Percentiles rank a stretch among this genome's conserved stretches.
Conservation (phyloP, 2,888 invertebrate species). For the Diaprepes abbreviatus region DNA sequence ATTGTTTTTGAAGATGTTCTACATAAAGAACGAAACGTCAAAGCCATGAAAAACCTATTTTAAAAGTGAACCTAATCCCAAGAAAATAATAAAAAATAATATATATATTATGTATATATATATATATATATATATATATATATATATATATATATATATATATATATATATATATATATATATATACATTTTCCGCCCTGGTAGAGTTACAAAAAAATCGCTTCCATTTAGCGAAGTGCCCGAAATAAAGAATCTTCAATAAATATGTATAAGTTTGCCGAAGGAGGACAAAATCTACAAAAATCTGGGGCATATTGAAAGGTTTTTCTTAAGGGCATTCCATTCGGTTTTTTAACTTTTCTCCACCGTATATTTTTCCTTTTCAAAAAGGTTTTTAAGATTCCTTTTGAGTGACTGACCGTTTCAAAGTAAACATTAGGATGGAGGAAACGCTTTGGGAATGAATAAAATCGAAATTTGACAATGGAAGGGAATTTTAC, state of each 20-base stretch:
- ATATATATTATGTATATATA: too few species aligned
- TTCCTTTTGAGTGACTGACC: constrained; percentile 35
- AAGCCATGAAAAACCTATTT: too few species aligned
- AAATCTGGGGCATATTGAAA: constrained; percentile 26
- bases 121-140: too few species aligned
- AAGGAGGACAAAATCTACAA: constrained; percentile 13
- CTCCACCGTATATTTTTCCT: constrained; percentile 17
- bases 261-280: constrained; percentile 39
- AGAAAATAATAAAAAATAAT: too few species aligned
- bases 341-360: constrained; percentile 19
- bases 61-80: too few species aligned
- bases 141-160: too few species aligned
- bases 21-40: too few species aligned
- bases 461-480: constrained; percentile 10
- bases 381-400: constrained; percentile 26
- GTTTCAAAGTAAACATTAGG: constrained; percentile 34
- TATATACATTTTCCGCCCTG: too few species aligned
- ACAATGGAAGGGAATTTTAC: background rate
- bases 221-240: constrained; percentile 28
- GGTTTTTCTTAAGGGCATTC: constrained; percentile 18
- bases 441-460: constrained; percentile 21
- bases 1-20: too few species aligned
- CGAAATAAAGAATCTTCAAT: constrained; percentile 29
- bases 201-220: background rate
- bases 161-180: too few species aligned